Evolutionary conservation across 1,140 invertebrate genomes (phyloP), one percentile per base, ranked within the genome.

Genomic region (Drosophila rufa): DNA sequence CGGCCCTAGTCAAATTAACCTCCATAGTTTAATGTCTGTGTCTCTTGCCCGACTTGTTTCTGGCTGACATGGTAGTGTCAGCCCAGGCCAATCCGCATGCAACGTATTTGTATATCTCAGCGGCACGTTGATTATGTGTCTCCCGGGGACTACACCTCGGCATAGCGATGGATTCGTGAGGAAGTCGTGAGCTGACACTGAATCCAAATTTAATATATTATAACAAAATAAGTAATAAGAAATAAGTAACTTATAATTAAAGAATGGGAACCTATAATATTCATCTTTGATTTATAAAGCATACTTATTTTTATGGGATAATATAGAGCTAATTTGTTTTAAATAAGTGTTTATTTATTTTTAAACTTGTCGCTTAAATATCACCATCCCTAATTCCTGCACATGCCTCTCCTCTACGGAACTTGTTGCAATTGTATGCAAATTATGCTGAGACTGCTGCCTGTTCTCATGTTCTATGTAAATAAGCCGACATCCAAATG

Each of bases 391-490:
- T 48, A 66, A 57, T 14, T 4, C 9, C 12, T 22, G 17, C 33
- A 30, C 40, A 12, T 17, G 27, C 3, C 30, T 8, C 11, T 19
- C 19, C 27, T 11, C 43, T 15, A 6, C 46, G 6, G 4, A 69
- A 57, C 79, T 79, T 61, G 73, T 64, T 79, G 85, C 87, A 89
- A 80, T 80, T 82, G 80, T 91, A 91, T 91, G 87, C 86, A 91
- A 91, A 91, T 91, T 91, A 80, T 78, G 71, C 58, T 58, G 48
- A 65, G 53, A 71, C 69, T 89, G 59, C 71, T 71, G 55, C 47
- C 61, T 80, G 78, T 70, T 87, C 77, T 77, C 83, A 75, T 91
- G 86, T 91, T 87, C 80, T 87, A 91, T 91, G 86, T 82, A 91
- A 91, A 91, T 91, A 86, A 83, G 83, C 64, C 68, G 69, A 74